phyloP scores from a whole-genome alignment of 1,140 invertebrate genomes.

The Dufourea novaeangliae region DNA sequence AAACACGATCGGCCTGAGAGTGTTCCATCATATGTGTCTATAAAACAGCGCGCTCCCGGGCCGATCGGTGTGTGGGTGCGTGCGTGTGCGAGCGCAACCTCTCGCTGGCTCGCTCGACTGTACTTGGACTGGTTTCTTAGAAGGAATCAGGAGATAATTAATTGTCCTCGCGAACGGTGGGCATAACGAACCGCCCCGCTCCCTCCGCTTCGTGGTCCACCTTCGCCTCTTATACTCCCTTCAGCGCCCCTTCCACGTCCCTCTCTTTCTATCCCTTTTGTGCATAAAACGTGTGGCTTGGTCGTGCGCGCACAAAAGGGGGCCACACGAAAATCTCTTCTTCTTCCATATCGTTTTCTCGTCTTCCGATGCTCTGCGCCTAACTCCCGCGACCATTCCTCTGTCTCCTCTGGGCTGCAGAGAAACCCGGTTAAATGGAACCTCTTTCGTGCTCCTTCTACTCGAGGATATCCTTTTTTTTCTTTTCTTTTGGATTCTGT shows the following conservation, averaged over 20 bases:
- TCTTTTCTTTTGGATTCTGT: slow-evolving; percentile 8
- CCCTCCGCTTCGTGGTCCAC: slow-evolving; percentile 25
- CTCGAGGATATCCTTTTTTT: neutral
- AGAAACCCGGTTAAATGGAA: slow-evolving; percentile 17
- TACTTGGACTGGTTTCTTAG: slow-evolving; percentile 78
- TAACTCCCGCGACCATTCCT: neutral
- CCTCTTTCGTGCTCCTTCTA: neutral
- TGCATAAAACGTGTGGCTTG: slow-evolving; percentile 64
- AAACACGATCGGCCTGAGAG: slow-evolving; percentile 82
- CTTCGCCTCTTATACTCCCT: slow-evolving; percentile 1
- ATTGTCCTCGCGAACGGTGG: slow-evolving; percentile 77
- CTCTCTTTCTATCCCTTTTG: slow-evolving; percentile 51
- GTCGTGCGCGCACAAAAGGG: slow-evolving; percentile 50
- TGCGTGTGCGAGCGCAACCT: slow-evolving; percentile 50
- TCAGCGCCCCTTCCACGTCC: neutral
- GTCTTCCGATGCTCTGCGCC: too few relatives aligned
- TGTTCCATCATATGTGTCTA: slow-evolving; percentile 81
- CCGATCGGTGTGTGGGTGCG: slow-evolving; percentile 36
- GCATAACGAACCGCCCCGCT: slow-evolving; percentile 73
- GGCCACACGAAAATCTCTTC: slow-evolving; percentile 32
- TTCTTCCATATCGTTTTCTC: slow-evolving; percentile 24
- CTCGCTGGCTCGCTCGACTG: slow-evolving; percentile 62
- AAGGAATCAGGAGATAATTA: slow-evolving; percentile 80
- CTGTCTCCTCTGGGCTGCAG: neutral
- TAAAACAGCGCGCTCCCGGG: slow-evolving; percentile 71